Base-by-base conservation (phyloP, 30 jellyfish, hydroid and myxozoan species). In the Aurelia coerulea region DNA sequence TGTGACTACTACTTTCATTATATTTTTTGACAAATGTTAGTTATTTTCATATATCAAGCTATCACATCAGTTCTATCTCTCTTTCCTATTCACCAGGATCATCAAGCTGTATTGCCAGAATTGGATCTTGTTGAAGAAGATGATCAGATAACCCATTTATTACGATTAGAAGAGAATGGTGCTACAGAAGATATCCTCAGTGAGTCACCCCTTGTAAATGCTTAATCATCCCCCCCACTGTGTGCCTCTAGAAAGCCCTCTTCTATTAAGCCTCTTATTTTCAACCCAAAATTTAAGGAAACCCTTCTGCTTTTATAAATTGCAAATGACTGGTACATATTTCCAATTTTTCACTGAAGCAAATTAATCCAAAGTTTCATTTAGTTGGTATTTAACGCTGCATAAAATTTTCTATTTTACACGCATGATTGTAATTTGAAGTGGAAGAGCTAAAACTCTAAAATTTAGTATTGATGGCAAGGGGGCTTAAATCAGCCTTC, bases 111-210 rank as follows among this genome's bases (percentile, higher is more conserved):
- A 29, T 51, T 83, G 2, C 66, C 83, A 46, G 99, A 77, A 10
- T 88, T 96, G 39, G 98, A 96, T 75, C 84, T 96, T 15, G 98
- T 96, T 6, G 98, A 90, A 79, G 99, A 96, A 75, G 99, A 96
- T 76, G 99, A 96, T 56, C 99, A 96, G 69, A 91, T 96, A 62
- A 96, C 99, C 8, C 99, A 96, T 80, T 65, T 96, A 74, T 70
- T 96, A 18, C 65, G 99, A 66, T 59, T 96, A n/a, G 98, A 96
- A 59, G 99, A 96, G 52, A 75, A 81, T 69, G 98, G 98, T 58
- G 75, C 96, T 1, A 85, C 95, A 1, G 99, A 96, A 37, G 99
- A 96, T 74, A 65, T 78, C 35, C 75, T 96, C 32, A 95, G 99
- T 95, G 62, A 31, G 99, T 18, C 51, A 49, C 12, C 15, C 56